These are phyloP conservation scores for Pyrochroa serraticornis DNA, from an alignment of 2,888 invertebrate genomes.

Conservation along the genomic window DNA sequence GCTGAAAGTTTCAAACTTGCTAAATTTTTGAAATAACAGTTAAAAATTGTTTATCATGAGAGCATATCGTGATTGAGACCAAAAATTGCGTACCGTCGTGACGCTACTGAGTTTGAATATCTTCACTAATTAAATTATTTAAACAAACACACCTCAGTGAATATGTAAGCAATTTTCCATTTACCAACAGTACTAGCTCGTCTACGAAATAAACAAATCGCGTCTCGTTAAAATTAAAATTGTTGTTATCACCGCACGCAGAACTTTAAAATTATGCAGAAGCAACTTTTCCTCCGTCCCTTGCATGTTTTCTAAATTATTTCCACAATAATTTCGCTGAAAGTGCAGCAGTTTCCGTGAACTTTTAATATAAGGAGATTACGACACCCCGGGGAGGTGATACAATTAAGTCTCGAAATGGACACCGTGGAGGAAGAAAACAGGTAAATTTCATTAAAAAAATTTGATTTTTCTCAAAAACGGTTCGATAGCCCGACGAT, in stretches of 20 bases:
- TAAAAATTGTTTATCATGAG: too few relatives aligned
- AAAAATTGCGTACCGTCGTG: too few relatives aligned
- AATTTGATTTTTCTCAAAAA: constrained; percentile 30
- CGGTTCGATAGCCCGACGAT: constrained; percentile 8
- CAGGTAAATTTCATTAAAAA: constrained; percentile 37
- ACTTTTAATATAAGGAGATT: constrained; percentile 49
- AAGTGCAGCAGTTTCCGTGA: constrained; percentile 42
- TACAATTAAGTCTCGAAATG: constrained; percentile 53
- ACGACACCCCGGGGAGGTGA: constrained; percentile 44
- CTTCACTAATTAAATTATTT: constrained; percentile 18
- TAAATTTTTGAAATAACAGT: too few relatives aligned
- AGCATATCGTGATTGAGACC: too few relatives aligned
- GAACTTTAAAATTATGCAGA: constrained; percentile 13
- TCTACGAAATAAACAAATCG: constrained; percentile 1
- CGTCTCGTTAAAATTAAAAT: constrained; percentile 6
- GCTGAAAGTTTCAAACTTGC: too few relatives aligned
- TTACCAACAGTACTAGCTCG: constrained; percentile 6
- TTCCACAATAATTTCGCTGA: constrained; percentile 39
- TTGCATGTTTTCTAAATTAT: constrained; percentile 33
- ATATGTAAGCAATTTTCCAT: constrained; percentile 1
- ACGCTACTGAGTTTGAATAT: too few relatives aligned
- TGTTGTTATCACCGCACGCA: constrained; percentile 10
- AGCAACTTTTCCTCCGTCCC: constrained; percentile 11
- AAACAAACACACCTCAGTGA: constrained; percentile 3
- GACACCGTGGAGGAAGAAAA: constrained; percentile 52